These are phyloP conservation scores for Lepidotrigona ventralis DNA, from an alignment of 1,140 invertebrate species.

Conservation along the genomic window DNA sequence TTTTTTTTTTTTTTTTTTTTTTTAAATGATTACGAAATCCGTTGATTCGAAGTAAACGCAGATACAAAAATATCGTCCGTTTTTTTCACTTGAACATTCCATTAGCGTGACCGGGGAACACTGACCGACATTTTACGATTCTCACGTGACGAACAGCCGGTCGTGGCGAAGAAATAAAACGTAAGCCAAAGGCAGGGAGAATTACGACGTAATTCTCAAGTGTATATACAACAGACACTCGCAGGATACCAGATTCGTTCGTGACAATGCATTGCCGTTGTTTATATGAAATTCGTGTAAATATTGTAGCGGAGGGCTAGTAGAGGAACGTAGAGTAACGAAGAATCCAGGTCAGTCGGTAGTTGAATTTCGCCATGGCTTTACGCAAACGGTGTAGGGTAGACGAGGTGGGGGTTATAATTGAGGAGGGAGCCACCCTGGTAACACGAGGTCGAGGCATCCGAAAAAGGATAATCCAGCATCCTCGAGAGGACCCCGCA, in stretches of 20 bases:
- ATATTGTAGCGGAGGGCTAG: constrained; percentile 49
- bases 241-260: constrained; percentile 37
- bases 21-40: not conserved
- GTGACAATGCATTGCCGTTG: constrained; percentile 41
- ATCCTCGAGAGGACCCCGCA: constrained; percentile 68
- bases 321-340: not conserved
- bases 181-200: not conserved
- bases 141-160: constrained; percentile 36
- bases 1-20: not conserved
- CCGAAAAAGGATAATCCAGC: constrained; percentile 72
- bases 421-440: constrained; percentile 18
- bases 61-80: not conserved
- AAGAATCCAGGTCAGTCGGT: constrained; percentile 72
- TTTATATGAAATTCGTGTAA: constrained; percentile 63
- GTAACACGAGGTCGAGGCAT: constrained; percentile 38
- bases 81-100: not conserved
- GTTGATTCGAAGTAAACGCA: not conserved
- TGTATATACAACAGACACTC: constrained; percentile 14
- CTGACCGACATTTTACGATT: not conserved
- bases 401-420: not conserved
- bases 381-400: constrained; percentile 51
- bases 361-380: constrained; percentile 63
- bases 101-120: not conserved
- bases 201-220: not conserved
- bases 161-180: constrained; percentile 50